These are phyloP conservation scores for Eptatretus burgeri DNA, from an alignment of 2,113 vertebrate genomes.

Conservation along the genomic window DNA sequence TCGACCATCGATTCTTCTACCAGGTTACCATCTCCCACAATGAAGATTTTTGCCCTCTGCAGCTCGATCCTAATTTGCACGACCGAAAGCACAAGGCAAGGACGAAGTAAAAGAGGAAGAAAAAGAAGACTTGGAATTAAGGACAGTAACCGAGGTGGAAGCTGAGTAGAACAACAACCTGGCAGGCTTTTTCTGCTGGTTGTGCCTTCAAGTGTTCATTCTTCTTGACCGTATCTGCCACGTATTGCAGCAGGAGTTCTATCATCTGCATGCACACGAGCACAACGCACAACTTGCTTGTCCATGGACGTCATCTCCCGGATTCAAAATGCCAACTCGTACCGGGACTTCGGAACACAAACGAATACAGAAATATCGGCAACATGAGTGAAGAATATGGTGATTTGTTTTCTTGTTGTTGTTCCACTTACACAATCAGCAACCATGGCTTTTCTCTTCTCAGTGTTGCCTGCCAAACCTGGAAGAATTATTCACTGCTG, in stretches of 20 bases:
- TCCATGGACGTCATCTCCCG: neutral
- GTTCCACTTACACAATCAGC: slow-evolving; percentile 38
- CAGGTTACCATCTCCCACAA: slow-evolving; percentile 84
- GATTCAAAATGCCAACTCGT: neutral
- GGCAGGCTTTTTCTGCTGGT: too few relatives aligned
- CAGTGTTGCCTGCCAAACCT: slow-evolving; percentile 53
- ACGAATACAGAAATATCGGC: neutral
- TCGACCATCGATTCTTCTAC: slow-evolving; percentile 15
- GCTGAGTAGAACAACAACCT: too few relatives aligned
- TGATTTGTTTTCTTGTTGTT: neutral
- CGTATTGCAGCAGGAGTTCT: slow-evolving; percentile 60
- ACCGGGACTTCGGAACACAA: neutral
- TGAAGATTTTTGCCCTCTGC: slow-evolving; percentile 69
- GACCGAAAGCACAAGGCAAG: too few relatives aligned
- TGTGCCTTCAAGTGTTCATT: too few relatives aligned
- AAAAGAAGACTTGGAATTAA: too few relatives aligned
- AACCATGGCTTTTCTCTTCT: slow-evolving; percentile 44
- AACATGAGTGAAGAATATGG: slow-evolving; percentile 1
- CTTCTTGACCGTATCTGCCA: slow-evolving; percentile 47
- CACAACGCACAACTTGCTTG: too few relatives aligned
- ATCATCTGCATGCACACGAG: slow-evolving; percentile 34
- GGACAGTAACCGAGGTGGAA: too few relatives aligned
- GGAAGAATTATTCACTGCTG: slow-evolving; percentile 8
- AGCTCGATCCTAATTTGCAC: slow-evolving; percentile 20
- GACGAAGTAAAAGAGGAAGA: too few relatives aligned